Percentiles rank a stretch among this genome's conserved stretches.
Evolutionary conservation across 2,888 invertebrate genomes (phyloP).

Genomic region (Lypha dubia): DNA sequence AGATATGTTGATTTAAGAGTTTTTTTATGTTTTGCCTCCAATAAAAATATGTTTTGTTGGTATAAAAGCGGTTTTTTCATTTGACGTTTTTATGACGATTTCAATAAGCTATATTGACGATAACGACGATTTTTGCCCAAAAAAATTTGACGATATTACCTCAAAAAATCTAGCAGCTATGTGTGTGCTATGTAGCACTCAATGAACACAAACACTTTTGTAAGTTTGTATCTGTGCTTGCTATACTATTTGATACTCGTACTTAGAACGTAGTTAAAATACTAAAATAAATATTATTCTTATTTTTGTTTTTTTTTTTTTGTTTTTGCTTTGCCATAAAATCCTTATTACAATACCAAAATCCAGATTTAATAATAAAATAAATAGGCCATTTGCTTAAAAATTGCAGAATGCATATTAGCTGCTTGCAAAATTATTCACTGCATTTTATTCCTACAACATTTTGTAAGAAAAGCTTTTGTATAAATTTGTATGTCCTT

Average conservation of each 20-base stretch:
- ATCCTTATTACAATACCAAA: constrained; percentile 26
- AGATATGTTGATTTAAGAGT: no score
- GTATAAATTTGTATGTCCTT: background rate
- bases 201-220: background rate
- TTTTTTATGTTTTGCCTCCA: no score
- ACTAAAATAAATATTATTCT: constrained; percentile 14
- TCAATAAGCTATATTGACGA: no score
- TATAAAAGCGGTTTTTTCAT: no score
- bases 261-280: constrained; percentile 8
- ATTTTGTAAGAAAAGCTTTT: no score
- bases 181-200: no score
- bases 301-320: constrained; percentile 12
- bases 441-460: no score
- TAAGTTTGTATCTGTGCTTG: background rate
- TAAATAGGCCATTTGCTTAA: constrained; percentile 4
- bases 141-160: no score
- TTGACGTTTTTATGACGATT: no score
- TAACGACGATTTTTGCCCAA: no score
- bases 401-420: background rate
- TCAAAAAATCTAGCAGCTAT: no score
- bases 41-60: no score
- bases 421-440: background rate
- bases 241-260: background rate
- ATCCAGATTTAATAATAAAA: constrained; percentile 49
- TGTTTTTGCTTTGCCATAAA: constrained; percentile 5